Conservation (phyloP, 2,888 invertebrate genomes). For the Leptopterna dolabrata region DNA sequence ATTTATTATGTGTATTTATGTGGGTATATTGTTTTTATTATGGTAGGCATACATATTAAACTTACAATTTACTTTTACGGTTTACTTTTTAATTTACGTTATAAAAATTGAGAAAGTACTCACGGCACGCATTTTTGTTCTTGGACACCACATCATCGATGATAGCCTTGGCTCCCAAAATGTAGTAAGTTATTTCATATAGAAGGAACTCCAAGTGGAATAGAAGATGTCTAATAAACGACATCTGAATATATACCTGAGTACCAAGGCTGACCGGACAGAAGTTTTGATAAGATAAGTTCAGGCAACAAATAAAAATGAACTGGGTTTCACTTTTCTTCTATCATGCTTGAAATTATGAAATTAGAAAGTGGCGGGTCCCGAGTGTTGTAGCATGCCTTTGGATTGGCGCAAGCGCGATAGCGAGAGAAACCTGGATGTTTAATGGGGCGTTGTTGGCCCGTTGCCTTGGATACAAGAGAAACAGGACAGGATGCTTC, state of each 20-base stretch:
- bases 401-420: too few relatives aligned
- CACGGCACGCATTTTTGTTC: constrained; percentile 71
- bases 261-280: background rate
- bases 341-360: background rate
- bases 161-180: constrained; percentile 72
- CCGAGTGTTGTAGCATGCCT: background rate
- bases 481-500: too few relatives aligned
- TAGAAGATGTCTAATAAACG: background rate
- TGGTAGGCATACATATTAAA: too few relatives aligned
- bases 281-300: background rate
- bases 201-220: constrained; percentile 35
- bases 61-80: too few relatives aligned
- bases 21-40: too few relatives aligned
- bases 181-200: constrained; percentile 71
- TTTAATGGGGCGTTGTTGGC: too few relatives aligned
- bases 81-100: background rate
- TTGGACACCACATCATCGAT: constrained; percentile 73
- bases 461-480: too few relatives aligned
- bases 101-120: constrained; percentile 59
- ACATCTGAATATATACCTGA: background rate
- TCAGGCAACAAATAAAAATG: background rate
- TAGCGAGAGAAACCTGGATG: too few relatives aligned
- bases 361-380: background rate
- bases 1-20: too few relatives aligned
- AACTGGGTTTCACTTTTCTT: background rate